Evolutionary conservation across 1,140 invertebrate species (phyloP).

Genomic region (Drosophila mauritiana): DNA sequence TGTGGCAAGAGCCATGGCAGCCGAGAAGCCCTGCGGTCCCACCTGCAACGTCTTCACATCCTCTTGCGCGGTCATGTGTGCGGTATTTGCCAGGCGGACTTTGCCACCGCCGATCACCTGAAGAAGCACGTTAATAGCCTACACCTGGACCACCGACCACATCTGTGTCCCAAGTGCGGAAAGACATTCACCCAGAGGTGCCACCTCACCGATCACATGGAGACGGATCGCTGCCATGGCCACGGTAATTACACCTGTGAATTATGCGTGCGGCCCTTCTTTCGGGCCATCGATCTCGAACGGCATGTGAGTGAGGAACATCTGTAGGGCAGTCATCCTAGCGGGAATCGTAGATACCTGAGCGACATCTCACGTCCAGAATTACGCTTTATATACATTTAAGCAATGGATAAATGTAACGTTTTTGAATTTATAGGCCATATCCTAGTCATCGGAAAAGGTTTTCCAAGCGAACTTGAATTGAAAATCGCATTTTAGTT

Average conservation of each 20-base stretch:
- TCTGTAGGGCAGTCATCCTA: background rate
- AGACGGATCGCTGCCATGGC: conserved; percentile 37
- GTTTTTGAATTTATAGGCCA: no score
- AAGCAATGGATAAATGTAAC: no score
- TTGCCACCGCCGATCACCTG: conserved; percentile 65
- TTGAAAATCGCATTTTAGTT: no score
- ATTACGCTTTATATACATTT: background rate
- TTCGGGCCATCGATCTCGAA: conserved; percentile 52
- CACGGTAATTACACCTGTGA: conserved; percentile 30
- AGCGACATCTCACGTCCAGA: background rate
- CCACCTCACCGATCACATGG: conserved; percentile 53
- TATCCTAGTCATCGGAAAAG: no score
- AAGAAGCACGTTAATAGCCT: conserved; percentile 52
- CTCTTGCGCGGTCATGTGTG: conserved; percentile 59
- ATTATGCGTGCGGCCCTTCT: conserved; percentile 54
- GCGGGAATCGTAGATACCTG: background rate
- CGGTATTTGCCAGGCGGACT: conserved; percentile 46
- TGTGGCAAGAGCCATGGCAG: conserved; percentile 50
- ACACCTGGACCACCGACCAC: conserved; percentile 32
- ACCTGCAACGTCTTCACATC: conserved; percentile 62
- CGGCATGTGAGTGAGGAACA: conserved; percentile 52
- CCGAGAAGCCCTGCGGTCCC: conserved; percentile 54
- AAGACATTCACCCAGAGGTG: conserved; percentile 53
- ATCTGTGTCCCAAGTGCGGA: conserved; percentile 48
- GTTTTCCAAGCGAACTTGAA: no score